Percentiles rank a stretch among this genome's conserved stretches.
Conservation (phyloP, 2,888 invertebrate genomes). For the Heteromyza rotundicornis region DNA sequence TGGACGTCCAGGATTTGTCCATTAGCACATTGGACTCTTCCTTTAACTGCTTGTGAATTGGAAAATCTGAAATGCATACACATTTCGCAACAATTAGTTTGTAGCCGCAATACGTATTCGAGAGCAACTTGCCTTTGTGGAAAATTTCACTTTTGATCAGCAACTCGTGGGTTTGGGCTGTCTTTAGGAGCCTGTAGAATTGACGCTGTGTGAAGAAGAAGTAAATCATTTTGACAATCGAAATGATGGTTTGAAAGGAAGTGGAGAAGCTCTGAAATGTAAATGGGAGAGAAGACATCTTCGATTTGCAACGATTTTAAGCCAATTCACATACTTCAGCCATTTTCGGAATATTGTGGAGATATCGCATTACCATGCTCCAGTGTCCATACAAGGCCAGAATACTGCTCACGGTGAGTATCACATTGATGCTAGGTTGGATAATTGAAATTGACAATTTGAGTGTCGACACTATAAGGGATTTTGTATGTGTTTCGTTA, state of each 20-base stretch:
- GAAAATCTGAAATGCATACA: too few species aligned
- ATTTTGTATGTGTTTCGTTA: too few species aligned
- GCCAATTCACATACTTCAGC: slow-evolving; percentile 40
- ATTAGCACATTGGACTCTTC: too few species aligned
- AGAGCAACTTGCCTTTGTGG: too few species aligned
- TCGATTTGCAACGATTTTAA: slow-evolving; percentile 43
- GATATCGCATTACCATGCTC: slow-evolving; percentile 31
- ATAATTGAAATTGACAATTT: slow-evolving; percentile 6
- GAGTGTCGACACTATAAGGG: neutral
- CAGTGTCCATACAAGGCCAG: slow-evolving; percentile 46
- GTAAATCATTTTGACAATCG: slow-evolving; percentile 21
- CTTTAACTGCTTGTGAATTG: too few species aligned
- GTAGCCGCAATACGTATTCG: too few species aligned
- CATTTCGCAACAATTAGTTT: too few species aligned
- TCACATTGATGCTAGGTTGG: slow-evolving; percentile 44
- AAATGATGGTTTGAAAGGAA: slow-evolving; percentile 21
- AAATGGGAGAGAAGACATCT: slow-evolving; percentile 44
- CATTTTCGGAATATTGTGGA: slow-evolving; percentile 41
- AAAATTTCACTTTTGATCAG: too few species aligned
- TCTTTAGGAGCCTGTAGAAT: slow-evolving; percentile 16
- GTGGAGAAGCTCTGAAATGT: slow-evolving; percentile 40
- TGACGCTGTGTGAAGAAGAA: slow-evolving; percentile 16
- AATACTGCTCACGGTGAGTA: slow-evolving; percentile 33
- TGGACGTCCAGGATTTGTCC: slow-evolving; percentile 39
- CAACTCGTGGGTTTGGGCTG: slow-evolving; percentile 20